phyloP scores from a whole-genome alignment of 2,888 invertebrate genomes.

The Malthinus seriepunctatus region DNA sequence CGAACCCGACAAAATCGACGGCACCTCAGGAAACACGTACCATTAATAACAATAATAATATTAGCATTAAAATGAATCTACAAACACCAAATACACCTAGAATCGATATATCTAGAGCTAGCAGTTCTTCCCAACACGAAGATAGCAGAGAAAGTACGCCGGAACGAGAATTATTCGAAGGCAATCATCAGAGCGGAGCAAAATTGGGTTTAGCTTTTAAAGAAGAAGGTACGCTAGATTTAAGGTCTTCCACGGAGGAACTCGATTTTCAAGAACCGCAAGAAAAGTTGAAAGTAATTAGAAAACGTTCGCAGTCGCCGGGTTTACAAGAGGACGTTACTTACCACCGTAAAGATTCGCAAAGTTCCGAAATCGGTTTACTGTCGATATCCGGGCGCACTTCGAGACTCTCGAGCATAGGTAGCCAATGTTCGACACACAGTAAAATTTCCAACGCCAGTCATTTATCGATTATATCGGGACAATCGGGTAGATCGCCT shows the following conservation, averaged over 20 bases:
- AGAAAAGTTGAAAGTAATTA: slow-evolving; percentile 42
- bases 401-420: slow-evolving; percentile 80
- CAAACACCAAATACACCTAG: slow-evolving; percentile 77
- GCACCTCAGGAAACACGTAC: slow-evolving; percentile 33
- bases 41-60: not conserved
- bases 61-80: slow-evolving; percentile 46
- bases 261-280: slow-evolving; percentile 76
- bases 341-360: slow-evolving; percentile 57
- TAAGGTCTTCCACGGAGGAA: slow-evolving; percentile 87
- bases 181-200: slow-evolving; percentile 48
- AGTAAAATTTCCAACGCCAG: slow-evolving; percentile 59
- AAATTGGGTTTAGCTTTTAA: slow-evolving; percentile 52
- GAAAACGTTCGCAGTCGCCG: slow-evolving; percentile 49
- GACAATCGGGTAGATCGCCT: slow-evolving; percentile 61
- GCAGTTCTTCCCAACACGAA: slow-evolving; percentile 82
- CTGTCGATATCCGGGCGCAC: slow-evolving; percentile 79
- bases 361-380: slow-evolving; percentile 75
- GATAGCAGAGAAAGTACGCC: slow-evolving; percentile 85
- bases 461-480: slow-evolving; percentile 61
- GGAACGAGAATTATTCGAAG: slow-evolving; percentile 70
- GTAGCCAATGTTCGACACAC: slow-evolving; percentile 67
- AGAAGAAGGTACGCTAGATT: slow-evolving; percentile 78
- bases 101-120: slow-evolving; percentile 87
- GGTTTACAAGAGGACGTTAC: slow-evolving; percentile 41
- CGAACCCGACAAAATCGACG: slow-evolving; percentile 32